These are phyloP conservation scores for Eristalinus aeneus DNA, from an alignment of 2,888 invertebrate species.

Conservation along the genomic window DNA sequence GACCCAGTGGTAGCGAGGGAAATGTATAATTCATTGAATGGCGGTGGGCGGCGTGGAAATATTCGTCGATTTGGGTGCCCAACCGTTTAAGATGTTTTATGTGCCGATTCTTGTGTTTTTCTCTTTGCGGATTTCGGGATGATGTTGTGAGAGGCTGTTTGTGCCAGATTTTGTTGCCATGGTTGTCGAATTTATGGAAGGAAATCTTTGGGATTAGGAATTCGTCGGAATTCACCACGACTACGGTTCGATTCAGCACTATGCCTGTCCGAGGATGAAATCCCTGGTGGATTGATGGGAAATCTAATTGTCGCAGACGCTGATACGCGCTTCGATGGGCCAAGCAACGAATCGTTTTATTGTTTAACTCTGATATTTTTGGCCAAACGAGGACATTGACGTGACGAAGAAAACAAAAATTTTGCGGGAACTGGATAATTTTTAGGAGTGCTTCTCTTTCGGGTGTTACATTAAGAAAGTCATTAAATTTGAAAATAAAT, in stretches of 20 bases:
- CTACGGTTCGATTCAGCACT: not conserved
- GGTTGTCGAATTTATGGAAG: not conserved
- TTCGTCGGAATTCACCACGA: not conserved
- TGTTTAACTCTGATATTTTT: no score
- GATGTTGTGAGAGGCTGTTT: not conserved
- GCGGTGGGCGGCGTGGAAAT: conserved; percentile 34
- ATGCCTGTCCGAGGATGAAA: not conserved
- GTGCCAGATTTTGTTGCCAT: not conserved
- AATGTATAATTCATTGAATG: conserved; percentile 30
- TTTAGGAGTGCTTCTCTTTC: no score
- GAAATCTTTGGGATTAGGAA: not conserved
- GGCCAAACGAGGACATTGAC: no score
- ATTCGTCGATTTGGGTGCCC: not conserved
- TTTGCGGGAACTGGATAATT: no score
- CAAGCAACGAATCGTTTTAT: not conserved
- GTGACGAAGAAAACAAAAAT: no score
- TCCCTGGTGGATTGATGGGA: not conserved
- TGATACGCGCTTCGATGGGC: not conserved
- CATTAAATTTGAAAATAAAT: no score
- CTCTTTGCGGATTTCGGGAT: not conserved
- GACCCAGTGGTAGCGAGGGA: not conserved
- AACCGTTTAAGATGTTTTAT: not conserved
- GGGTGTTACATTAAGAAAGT: no score
- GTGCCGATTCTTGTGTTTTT: not conserved
- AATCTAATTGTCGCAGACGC: not conserved